Evolutionary conservation across 1,140 invertebrate genomes (phyloP).

Genomic region (Aphidius gifuensis): DNA sequence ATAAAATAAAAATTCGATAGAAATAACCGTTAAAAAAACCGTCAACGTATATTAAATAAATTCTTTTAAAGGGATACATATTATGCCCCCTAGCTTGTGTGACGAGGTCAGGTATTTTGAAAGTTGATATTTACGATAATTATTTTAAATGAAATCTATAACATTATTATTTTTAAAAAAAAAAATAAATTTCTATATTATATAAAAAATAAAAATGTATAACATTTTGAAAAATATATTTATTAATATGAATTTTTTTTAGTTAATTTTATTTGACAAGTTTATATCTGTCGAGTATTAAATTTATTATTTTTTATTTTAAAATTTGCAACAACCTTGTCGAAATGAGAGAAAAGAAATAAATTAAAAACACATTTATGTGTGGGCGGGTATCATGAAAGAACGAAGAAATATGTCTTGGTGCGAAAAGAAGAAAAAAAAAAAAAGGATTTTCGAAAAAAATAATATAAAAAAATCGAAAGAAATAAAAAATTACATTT

Average conservation of each 20-base stretch:
- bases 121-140: neutral
- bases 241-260: neutral
- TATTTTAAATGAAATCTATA: neutral
- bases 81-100: too few species aligned
- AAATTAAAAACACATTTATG: neutral
- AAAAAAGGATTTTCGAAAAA: neutral
- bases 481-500: neutral
- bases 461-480: too few species aligned
- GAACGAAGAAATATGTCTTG: conserved; percentile 19
- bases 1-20: too few species aligned
- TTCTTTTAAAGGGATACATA: neutral
- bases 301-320: too few species aligned
- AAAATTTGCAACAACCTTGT: too few species aligned
- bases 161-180: too few species aligned
- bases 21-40: conserved; percentile 9
- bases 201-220: neutral
- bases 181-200: too few species aligned
- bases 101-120: too few species aligned
- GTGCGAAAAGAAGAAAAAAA: neutral
- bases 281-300: too few species aligned
- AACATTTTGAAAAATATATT: too few species aligned
- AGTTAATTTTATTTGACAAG: neutral
- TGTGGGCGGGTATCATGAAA: neutral
- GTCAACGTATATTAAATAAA: neutral
- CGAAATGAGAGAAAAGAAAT: neutral